Evolutionary conservation across 2,888 invertebrate genomes (phyloP), one percentile per base, ranked within the genome.

Genomic region (Penaeus monodon): DNA sequence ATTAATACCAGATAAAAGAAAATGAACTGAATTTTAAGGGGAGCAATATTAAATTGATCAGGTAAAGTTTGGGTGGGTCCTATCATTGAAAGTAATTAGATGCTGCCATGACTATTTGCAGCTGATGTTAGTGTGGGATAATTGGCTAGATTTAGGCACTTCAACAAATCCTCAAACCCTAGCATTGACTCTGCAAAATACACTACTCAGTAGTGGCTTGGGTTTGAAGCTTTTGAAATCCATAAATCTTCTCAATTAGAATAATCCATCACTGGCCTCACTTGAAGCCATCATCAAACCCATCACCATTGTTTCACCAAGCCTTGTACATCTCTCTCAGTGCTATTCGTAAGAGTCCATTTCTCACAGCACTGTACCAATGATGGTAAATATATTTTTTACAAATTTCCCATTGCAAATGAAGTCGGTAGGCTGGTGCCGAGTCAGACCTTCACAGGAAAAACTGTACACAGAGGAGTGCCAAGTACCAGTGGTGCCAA

Each of bases 41-140:
- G 57, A 57, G 57, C 57, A 57, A 57, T 57, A 57, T 57, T 57
- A 14, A 14, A 57, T 20, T 17, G 57, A 57, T 57, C 57, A 57
- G 57, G 57, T 86, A 77, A 81, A 86, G 81, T 68, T 68, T 29
- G 86, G 86, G 86, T 86, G 86, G 86, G 86, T 86, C 86, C 85
- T 70, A 70, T 70, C 4, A 70, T 22, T 20, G 6, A 24, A 84
- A 20, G 33, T n/a, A 49, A 73, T 33, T 38, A 49, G n/a, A 70
- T 27, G 49, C 81, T 81, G 63, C 27, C 49, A 77, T 77, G 24
- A 77, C 44, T 44, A 77, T 77, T 49, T 27, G 33, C 27, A 27
- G 77, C 27, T 77, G 77, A 27, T 38, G 44, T 44, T 27, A 44
- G 77, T 77, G 44, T 57, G 33, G 27, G 77, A 44, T 17, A 57